Conservation (phyloP, 2,113 vertebrate genomes). For the Merops nubicus region DNA sequence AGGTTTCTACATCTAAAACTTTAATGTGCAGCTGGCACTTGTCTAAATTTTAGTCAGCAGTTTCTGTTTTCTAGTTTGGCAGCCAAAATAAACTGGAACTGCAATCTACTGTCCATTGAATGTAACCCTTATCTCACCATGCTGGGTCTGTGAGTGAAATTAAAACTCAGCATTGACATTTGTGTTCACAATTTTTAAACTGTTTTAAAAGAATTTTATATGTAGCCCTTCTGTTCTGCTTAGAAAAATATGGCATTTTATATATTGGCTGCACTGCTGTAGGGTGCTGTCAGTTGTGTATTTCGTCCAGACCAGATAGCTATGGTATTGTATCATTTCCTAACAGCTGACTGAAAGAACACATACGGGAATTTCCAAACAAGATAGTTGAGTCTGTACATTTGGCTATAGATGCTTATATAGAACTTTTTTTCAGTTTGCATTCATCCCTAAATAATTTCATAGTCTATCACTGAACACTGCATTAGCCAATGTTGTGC, state of each 20-base stretch:
- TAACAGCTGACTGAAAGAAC: not conserved
- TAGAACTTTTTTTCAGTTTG: not conserved
- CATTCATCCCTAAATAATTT: not conserved
- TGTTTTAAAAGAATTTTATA: not conserved
- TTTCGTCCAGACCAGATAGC: not conserved
- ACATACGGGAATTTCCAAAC: not conserved
- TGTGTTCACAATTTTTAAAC: not conserved
- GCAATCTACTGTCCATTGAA: not conserved
- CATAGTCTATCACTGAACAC: not conserved
- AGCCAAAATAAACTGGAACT: slow-evolving; percentile 15
- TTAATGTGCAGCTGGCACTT: not conserved
- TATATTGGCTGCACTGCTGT: not conserved
- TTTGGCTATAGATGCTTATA: not conserved
- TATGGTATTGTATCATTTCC: not conserved
- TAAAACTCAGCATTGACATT: not conserved
- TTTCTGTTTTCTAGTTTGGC: slow-evolving; percentile 13
- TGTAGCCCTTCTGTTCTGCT: not conserved
- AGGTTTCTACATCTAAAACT: slow-evolving; percentile 1
- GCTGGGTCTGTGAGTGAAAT: not conserved
- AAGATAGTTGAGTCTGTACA: not conserved
- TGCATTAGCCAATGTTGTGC: not conserved
- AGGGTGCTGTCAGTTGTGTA: not conserved
- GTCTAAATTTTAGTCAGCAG: not conserved
- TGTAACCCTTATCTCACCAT: not conserved
- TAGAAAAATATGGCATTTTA: not conserved